These are phyloP conservation scores for Vollenhovia emeryi DNA, from an alignment of 1,140 invertebrate species.

Conservation along the genomic window DNA sequence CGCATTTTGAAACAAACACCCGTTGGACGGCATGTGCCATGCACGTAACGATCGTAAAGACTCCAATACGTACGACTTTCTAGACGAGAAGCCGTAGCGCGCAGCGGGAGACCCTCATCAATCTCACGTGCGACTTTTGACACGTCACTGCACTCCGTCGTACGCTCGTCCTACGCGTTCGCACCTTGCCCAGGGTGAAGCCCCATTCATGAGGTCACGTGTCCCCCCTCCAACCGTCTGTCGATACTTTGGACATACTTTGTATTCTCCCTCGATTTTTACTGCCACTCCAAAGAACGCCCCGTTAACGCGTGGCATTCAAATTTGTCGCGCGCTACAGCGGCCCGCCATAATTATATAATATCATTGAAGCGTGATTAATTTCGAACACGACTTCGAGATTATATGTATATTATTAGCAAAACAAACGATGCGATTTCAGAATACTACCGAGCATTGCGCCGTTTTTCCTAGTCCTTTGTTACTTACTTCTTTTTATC, in stretches of 20 bases:
- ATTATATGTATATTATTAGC: not conserved
- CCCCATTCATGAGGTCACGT: constrained; percentile 22
- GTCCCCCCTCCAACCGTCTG: constrained; percentile 12
- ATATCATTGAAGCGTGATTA: not conserved
- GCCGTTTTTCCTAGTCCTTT: not conserved
- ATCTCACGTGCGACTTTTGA: constrained; percentile 72
- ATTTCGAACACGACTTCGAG: not conserved
- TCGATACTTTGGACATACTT: constrained; percentile 27
- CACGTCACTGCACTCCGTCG: constrained; percentile 68
- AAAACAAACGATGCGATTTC: not conserved
- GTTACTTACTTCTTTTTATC: not conserved
- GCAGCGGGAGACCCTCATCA: constrained; percentile 63
- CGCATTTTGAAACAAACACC: constrained; percentile 40
- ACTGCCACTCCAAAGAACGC: not conserved
- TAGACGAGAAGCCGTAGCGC: constrained; percentile 6
- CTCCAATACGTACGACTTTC: constrained; percentile 14
- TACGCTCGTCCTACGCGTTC: constrained; percentile 18
- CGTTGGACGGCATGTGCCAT: constrained; percentile 11
- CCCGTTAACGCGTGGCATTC: not conserved
- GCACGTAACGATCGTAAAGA: constrained; percentile 35
- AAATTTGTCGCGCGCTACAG: not conserved
- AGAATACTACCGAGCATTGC: not conserved
- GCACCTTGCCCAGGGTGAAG: constrained; percentile 19
- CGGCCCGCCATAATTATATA: not conserved
- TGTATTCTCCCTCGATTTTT: not conserved